Conservation (phyloP, 2,797 vertebrate genomes). For the Pangasius mekongensis region DNA sequence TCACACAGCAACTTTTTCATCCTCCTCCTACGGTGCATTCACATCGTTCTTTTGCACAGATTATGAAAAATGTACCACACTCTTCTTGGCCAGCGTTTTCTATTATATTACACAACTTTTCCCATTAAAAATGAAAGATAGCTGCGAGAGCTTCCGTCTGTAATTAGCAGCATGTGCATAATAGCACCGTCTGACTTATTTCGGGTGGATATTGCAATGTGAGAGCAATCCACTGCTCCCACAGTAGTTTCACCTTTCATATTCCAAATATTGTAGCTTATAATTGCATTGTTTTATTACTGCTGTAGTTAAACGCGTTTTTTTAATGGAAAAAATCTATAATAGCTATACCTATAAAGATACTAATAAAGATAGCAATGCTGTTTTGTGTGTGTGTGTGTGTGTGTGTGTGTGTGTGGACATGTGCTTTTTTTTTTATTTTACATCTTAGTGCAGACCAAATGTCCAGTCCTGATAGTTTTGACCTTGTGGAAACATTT, state of each 20-base stretch:
- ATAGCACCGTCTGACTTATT: slow-evolving; percentile 34
- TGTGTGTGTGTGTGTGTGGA: not conserved
- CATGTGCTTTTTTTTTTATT: not conserved
- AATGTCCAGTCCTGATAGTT: not conserved
- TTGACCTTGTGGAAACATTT: not conserved
- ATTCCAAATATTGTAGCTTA: not conserved
- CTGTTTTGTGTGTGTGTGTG: not conserved
- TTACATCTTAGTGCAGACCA: not conserved
- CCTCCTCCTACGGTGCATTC: not conserved
- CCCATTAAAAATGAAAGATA: slow-evolving; percentile 29
- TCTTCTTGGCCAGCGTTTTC: slow-evolving; percentile 18
- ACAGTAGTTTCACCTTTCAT: not conserved
- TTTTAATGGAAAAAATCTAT: not conserved
- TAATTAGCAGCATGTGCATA: slow-evolving; percentile 48
- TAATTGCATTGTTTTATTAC: not conserved
- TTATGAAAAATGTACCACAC: slow-evolving; percentile 14
- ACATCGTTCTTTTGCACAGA: not conserved
- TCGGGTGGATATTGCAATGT: slow-evolving; percentile 38
- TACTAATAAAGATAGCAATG: not conserved
- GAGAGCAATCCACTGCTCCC: slow-evolving; percentile 14
- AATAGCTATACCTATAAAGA: not conserved
- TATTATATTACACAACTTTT: slow-evolving; percentile 37
- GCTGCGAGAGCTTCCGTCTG: slow-evolving; percentile 27
- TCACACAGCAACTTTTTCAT: not conserved
- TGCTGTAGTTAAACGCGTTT: not conserved